phyloP scores from a whole-genome alignment of 1,140 invertebrate species.

The Leptinotarsa undecemlineata region DNA sequence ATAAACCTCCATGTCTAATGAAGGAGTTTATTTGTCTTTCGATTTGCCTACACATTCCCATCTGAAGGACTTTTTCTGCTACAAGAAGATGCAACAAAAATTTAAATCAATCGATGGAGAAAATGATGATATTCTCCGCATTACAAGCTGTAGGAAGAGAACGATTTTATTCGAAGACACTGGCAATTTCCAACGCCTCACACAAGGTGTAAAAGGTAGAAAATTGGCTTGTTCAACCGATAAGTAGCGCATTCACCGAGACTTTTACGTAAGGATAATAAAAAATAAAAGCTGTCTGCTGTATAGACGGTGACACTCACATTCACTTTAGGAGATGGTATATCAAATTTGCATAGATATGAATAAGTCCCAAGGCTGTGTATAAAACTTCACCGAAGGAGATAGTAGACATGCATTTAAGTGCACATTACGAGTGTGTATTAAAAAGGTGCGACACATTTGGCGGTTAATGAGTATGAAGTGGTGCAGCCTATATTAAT shows the following conservation, averaged over 20 bases:
- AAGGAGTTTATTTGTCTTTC: no score
- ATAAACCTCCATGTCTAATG: no score
- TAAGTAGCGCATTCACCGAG: not conserved
- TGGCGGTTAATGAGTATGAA: not conserved
- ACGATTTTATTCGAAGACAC: not conserved
- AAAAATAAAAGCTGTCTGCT: slow-evolving; percentile 1
- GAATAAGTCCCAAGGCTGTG: not conserved
- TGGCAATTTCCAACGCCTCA: slow-evolving; percentile 1
- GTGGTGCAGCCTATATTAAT: no score
- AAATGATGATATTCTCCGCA: not conserved
- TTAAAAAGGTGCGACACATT: not conserved
- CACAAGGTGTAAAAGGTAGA: not conserved
- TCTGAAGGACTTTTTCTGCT: no score
- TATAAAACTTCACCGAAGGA: not conserved
- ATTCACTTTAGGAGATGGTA: not conserved
- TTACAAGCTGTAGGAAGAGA: not conserved
- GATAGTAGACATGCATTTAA: not conserved
- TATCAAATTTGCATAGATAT: slow-evolving; percentile 6
- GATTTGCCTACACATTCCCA: no score
- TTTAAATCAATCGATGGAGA: not conserved
- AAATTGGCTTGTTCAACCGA: not conserved
- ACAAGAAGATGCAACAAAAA: no score
- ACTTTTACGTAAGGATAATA: slow-evolving; percentile 1
- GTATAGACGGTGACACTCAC: slow-evolving; percentile 4
- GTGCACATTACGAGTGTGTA: not conserved